Percentiles rank a stretch among this genome's conserved stretches.
These are phyloP conservation scores for Nephrotoma flavescens DNA, from an alignment of 2,888 invertebrate genomes.

Conservation along the genomic window DNA sequence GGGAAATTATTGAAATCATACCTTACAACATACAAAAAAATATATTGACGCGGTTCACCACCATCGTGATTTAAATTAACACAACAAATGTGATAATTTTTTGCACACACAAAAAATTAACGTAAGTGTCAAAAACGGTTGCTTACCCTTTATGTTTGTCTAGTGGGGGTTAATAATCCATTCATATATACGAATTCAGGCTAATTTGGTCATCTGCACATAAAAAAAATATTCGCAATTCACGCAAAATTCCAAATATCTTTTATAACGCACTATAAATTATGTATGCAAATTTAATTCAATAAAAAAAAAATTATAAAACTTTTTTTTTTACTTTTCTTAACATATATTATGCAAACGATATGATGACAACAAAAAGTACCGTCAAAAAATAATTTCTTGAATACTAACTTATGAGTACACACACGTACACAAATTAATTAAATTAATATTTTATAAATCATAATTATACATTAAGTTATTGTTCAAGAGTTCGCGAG, in stretches of 20 bases:
- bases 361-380: neutral
- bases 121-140: neutral
- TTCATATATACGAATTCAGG: neutral
- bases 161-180: neutral
- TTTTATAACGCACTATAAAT: neutral
- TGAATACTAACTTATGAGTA: neutral
- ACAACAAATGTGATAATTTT: neutral
- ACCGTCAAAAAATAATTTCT: neutral
- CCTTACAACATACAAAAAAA: no score
- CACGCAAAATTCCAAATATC: neutral
- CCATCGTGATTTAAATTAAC: neutral
- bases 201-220: neutral
- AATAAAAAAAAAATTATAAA: neutral
- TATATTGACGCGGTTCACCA: no score
- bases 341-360: neutral
- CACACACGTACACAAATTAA: neutral
- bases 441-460: neutral
- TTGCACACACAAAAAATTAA: neutral
- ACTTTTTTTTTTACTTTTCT: neutral
- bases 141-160: neutral
- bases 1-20: no score
- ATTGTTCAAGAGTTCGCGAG: neutral
- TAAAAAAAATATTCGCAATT: neutral
- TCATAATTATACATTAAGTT: neutral
- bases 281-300: neutral